Conservation (phyloP, 2,113 vertebrate species). For the Nannobrachium achirus region DNA sequence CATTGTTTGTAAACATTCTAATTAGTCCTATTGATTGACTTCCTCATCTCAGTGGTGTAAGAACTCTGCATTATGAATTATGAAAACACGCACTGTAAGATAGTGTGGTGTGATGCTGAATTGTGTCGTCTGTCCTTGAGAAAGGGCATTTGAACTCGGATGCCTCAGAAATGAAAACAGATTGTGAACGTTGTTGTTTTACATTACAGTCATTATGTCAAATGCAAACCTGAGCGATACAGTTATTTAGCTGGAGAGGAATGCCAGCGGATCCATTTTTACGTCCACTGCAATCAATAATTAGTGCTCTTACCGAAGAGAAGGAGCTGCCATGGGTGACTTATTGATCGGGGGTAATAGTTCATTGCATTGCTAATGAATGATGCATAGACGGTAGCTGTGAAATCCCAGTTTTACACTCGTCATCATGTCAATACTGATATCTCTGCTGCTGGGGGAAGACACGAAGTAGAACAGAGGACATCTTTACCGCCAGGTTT, state of each 20-base stretch:
- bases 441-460: slow-evolving; percentile 26
- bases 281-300: slow-evolving; percentile 70
- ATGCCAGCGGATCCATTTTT: slow-evolving; percentile 60
- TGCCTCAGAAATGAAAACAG: neutral
- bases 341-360: slow-evolving; percentile 69
- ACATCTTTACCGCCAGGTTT: neutral
- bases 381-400: slow-evolving; percentile 57
- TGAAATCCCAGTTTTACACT: slow-evolving; percentile 64
- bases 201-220: slow-evolving; percentile 29
- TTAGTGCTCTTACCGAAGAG: slow-evolving; percentile 56
- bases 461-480: slow-evolving; percentile 7
- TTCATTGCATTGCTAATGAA: slow-evolving; percentile 76
- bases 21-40: no score
- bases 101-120: neutral
- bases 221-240: slow-evolving; percentile 23
- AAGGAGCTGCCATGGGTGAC: slow-evolving; percentile 65
- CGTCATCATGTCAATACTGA: slow-evolving; percentile 44
- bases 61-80: slow-evolving; percentile 15
- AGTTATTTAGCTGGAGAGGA: slow-evolving; percentile 19
- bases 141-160: slow-evolving; percentile 31
- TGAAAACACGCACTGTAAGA: neutral
- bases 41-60: neutral
- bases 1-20: no score
- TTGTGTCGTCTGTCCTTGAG: slow-evolving; percentile 10
- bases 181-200: slow-evolving; percentile 29